Conservation (phyloP, 1,140 invertebrate species). For the Cydia strobilella region DNA sequence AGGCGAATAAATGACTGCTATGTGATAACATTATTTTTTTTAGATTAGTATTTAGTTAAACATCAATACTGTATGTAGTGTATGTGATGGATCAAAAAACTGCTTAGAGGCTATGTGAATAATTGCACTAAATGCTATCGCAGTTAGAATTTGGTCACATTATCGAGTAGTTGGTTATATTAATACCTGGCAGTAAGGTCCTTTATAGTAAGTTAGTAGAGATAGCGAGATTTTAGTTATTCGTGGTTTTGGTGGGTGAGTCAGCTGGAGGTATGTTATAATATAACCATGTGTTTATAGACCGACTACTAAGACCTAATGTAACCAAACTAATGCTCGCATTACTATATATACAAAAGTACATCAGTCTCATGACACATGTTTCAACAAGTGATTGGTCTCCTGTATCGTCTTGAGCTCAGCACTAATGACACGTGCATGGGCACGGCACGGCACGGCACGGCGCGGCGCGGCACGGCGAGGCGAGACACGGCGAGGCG, state of each 20-base stretch:
- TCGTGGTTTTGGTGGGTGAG: too few relatives aligned
- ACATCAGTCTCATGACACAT: conserved; percentile 9
- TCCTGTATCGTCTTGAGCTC: too few relatives aligned
- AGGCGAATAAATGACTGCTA: conserved; percentile 2
- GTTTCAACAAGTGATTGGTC: too few relatives aligned
- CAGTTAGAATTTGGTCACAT: neutral
- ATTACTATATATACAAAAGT: conserved; percentile 3
- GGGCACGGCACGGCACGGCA: too few relatives aligned
- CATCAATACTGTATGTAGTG: conserved; percentile 2
- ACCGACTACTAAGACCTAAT: neutral
- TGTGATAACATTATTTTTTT: neutral
- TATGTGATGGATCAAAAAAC: neutral
- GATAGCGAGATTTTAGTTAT: too few relatives aligned
- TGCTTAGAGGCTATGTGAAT: neutral
- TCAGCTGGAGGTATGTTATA: too few relatives aligned
- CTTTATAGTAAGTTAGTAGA: too few relatives aligned
- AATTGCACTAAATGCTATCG: neutral
- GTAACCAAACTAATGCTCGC: neutral
- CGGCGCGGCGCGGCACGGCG: too few relatives aligned
- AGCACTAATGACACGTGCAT: too few relatives aligned
- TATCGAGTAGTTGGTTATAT: neutral
- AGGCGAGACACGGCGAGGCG: too few relatives aligned
- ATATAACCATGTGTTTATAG: neutral
- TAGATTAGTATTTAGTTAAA: neutral
- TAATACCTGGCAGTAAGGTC: neutral